Percentiles rank a stretch among this genome's conserved stretches.
These are phyloP conservation scores for Invenusta paracnida DNA, from an alignment of 2,888 invertebrate genomes.

Conservation along the genomic window DNA sequence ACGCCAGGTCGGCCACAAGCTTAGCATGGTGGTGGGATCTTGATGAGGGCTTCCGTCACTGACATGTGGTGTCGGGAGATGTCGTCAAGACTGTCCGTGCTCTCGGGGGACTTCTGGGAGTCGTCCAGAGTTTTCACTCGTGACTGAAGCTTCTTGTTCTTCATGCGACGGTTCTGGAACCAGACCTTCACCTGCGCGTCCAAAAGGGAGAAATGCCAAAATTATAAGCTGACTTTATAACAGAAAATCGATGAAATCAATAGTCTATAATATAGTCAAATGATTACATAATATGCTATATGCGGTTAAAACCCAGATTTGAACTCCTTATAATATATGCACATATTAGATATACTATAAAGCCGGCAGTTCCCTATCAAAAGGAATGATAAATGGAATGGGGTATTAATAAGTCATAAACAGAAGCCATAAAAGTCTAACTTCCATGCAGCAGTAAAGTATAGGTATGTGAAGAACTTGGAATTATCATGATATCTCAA, in stretches of 20 bases:
- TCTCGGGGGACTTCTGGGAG: not conserved
- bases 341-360: too few relatives aligned
- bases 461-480: too few relatives aligned
- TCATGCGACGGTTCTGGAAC: conserved; percentile 45
- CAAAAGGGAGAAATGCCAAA: not conserved
- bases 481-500: too few relatives aligned
- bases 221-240: not conserved
- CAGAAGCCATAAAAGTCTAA: too few relatives aligned
- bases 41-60: not conserved
- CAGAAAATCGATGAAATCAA: not conserved
- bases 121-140: conserved; percentile 27
- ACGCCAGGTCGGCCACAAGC: too few relatives aligned
- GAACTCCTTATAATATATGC: too few relatives aligned
- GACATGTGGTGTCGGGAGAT: not conserved
- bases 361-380: too few relatives aligned
- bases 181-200: conserved; percentile 43
- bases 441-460: too few relatives aligned
- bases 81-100: not conserved
- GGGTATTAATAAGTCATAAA: too few relatives aligned
- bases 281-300: not conserved
- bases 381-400: too few relatives aligned
- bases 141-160: conserved; percentile 44
- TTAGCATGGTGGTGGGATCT: not conserved
- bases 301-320: not conserved
- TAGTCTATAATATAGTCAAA: not conserved